A percentile compares a stretch with the other conserved stretches of the same genome.
These are phyloP conservation scores for Dendroctonus valens DNA, from an alignment of 1,140 invertebrate species.

Conservation along the genomic window DNA sequence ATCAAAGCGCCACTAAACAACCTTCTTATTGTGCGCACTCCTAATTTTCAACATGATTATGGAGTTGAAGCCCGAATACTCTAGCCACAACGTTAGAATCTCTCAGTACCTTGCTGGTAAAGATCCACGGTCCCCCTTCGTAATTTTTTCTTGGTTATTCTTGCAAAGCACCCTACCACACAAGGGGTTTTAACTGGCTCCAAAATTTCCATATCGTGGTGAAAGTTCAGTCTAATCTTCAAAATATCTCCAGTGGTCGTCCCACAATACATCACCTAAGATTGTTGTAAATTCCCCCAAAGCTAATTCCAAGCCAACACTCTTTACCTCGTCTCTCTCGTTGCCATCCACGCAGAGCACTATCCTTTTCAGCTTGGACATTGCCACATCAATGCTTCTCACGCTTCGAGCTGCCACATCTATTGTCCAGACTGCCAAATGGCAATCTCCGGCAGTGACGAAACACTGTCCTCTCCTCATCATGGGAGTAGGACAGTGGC, in stretches of 20 bases:
- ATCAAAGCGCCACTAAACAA: constrained; percentile 62
- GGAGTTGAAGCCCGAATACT: too few relatives aligned
- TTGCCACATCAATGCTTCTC: constrained; percentile 66
- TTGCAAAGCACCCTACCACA: constrained; percentile 70
- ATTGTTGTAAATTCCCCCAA: background rate
- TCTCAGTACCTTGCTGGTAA: constrained; percentile 46
- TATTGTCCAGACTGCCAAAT: constrained; percentile 70
- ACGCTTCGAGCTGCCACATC: constrained; percentile 67
- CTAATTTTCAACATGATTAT: too few relatives aligned
- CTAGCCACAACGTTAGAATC: background rate
- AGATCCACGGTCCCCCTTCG: constrained; percentile 51
- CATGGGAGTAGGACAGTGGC: constrained; percentile 59
- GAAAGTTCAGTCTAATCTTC: constrained; percentile 66
- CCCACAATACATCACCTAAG: constrained; percentile 71
- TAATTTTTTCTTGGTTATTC: constrained; percentile 52
- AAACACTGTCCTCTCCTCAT: constrained; percentile 61
- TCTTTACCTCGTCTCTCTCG: constrained; percentile 60
- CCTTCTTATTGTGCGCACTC: constrained; percentile 66
- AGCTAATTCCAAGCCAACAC: background rate
- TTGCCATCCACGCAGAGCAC: constrained; percentile 65
- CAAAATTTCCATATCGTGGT: constrained; percentile 55
- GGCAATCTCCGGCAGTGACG: constrained; percentile 71
- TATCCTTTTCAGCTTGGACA: constrained; percentile 66
- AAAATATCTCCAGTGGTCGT: constrained; percentile 73
- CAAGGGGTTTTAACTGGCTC: constrained; percentile 57